Evolutionary conservation across 2,113 vertebrate genomes (phyloP), one percentile per base, ranked within the genome.

Genomic region (Myotis davidii): DNA sequence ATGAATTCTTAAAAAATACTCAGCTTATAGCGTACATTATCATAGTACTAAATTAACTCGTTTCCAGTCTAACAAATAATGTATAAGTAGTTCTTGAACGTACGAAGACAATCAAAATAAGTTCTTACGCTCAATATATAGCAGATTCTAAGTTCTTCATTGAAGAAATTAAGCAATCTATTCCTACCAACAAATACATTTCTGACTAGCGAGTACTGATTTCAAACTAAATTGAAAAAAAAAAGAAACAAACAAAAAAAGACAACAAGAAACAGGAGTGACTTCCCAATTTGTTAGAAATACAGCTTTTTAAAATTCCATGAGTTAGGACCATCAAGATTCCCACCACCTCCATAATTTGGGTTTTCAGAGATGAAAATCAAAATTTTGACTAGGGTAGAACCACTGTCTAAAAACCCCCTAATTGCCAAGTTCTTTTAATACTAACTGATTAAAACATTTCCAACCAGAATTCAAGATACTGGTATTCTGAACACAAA

Each of bases 241-340:
- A 27, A 4, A 82, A 32, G 4, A 18, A 17, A 34, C 6, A n/a
- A 37, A 20, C n/a, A 23, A 79, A 83, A 21, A 3, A 85, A 25
- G 25, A 61, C 59, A 91, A 91, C 59, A 20, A 64, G 12, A 32
- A 83, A 23, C 7, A 90, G 42, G 6, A 95, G 17, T 11, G 11
- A 93, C 32, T 92, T 92, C 54, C 37, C 48, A 87, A 74, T 89
- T 88, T 65, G 29, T 85, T 88, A 97, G n/a, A 95, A 94, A 95
- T 48, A 85, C 1, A 56, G 6, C 29, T 85, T 90, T 94, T 95
- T 85, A 29, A 81, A 94, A 90, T 90, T 39, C 50, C 17, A 72
- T 69, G 18, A 88, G 11, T 77, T 86, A 78, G 34, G 48, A 96
- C 76, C 16, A 94, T 17, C 50, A 50, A 72, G 10, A 21, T 37